Percentiles rank a stretch among this genome's conserved stretches.
Evolutionary conservation across 2,113 vertebrate genomes (phyloP).

Genomic region (Hyperopisus bebe): DNA sequence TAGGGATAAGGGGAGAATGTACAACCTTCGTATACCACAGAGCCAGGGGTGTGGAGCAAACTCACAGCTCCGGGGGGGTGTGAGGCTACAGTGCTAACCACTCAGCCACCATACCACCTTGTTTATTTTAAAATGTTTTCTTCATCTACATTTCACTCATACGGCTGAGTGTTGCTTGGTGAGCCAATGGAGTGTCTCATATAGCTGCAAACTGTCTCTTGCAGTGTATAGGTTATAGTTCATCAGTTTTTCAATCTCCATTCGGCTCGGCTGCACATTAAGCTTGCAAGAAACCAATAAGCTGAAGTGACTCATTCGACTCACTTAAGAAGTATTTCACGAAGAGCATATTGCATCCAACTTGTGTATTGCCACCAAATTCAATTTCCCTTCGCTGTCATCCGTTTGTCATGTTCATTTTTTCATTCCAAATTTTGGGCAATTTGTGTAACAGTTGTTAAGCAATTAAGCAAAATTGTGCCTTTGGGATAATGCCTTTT

Average conservation of each 20-base stretch:
- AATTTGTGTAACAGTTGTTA: neutral
- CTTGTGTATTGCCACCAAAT: neutral
- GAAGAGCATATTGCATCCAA: neutral
- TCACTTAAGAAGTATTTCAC: neutral
- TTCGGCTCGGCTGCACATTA: neutral
- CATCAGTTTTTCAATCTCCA: constrained; percentile 2
- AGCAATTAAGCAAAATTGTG: neutral
- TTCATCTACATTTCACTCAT: neutral
- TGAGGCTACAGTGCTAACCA: neutral
- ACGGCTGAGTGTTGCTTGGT: neutral
- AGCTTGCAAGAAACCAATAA: neutral
- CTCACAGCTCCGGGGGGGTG: neutral
- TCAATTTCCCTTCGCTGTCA: neutral
- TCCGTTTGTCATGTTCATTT: neutral
- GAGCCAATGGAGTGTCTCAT: neutral
- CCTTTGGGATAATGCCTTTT: neutral
- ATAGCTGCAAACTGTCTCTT: neutral
- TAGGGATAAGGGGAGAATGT: neutral
- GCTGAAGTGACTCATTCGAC: neutral
- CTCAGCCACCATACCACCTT: neutral
- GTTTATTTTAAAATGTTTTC: neutral
- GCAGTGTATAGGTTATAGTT: neutral
- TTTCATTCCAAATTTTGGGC: neutral
- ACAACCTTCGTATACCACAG: neutral
- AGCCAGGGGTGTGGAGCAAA: neutral